Evolutionary conservation across 64 coral and sea anemone species (phyloP).

Genomic region (Stichodactyla mertensii): DNA sequence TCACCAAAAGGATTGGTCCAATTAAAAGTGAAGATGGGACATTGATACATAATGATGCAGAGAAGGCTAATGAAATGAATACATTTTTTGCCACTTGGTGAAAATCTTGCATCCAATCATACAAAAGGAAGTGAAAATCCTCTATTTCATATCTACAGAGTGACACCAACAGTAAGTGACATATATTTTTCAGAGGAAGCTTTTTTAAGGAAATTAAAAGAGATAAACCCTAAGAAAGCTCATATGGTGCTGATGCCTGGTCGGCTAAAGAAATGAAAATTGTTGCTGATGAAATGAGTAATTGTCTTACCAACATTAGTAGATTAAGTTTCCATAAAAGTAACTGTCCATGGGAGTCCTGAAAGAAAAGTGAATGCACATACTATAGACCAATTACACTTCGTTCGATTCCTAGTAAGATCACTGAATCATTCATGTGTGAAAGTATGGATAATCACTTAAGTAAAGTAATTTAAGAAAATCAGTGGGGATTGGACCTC

Average conservation of each 20-base stretch:
- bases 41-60: no score
- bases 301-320: conserved; percentile 5
- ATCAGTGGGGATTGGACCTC: neutral
- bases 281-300: neutral
- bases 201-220: neutral
- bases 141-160: no score
- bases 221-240: neutral
- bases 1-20: no score
- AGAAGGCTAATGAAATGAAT: no score
- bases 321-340: neutral
- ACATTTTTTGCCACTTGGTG: no score
- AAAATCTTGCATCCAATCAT: no score
- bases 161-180: no score
- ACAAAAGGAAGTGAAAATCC: no score
- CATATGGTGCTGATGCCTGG: neutral
- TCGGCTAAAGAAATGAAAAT: no score
- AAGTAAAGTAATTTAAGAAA: neutral
- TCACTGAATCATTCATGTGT: neutral
- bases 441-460: neutral
- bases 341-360: neutral
- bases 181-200: no score
- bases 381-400: conserved; percentile 28
- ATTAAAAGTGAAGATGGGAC: no score
- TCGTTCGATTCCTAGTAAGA: conserved; percentile 1
- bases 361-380: neutral